Percentiles rank a stretch among this genome's conserved stretches.
Conservation (phyloP, 2,113 vertebrate species). For the Ictalurus punctatus region DNA sequence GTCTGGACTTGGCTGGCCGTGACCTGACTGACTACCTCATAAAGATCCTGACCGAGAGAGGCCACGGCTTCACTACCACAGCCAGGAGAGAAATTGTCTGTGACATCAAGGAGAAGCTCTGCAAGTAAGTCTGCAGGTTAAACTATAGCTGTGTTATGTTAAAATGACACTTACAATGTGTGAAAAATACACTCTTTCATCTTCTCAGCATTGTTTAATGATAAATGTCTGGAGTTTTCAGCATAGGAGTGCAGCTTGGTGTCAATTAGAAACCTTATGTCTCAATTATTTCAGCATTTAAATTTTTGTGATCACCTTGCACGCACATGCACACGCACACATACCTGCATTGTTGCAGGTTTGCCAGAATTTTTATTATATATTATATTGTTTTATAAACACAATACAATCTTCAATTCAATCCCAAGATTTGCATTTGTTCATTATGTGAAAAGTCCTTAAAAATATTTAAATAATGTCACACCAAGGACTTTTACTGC, state of each 20-base stretch:
- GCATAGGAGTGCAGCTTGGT: not conserved
- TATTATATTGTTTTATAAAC: no score
- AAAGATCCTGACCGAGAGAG: constrained; percentile 99
- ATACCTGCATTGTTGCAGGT: no score
- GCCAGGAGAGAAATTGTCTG: constrained; percentile 97
- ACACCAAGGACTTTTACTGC: no score
- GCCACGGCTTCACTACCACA: constrained; percentile 99
- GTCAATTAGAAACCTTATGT: not conserved
- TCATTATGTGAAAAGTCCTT: not conserved
- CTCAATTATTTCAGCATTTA: not conserved
- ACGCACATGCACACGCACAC: not conserved
- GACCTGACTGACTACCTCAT: constrained; percentile 99
- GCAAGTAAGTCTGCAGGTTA: constrained; percentile 1
- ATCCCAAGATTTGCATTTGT: not conserved
- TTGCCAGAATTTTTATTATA: no score
- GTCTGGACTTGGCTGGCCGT: constrained; percentile 98
- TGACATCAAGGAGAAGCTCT: constrained; percentile 99
- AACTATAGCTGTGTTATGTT: not conserved
- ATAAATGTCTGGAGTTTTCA: not conserved
- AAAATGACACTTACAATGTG: not conserved
- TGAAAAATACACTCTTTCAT: not conserved
- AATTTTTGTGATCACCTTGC: not conserved
- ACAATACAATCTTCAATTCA: not conserved
- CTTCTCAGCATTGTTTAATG: not conserved
- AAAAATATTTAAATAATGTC: not conserved